Evolutionary conservation across 2,888 invertebrate genomes (phyloP).

Genomic region (Plagodis dolabraria): DNA sequence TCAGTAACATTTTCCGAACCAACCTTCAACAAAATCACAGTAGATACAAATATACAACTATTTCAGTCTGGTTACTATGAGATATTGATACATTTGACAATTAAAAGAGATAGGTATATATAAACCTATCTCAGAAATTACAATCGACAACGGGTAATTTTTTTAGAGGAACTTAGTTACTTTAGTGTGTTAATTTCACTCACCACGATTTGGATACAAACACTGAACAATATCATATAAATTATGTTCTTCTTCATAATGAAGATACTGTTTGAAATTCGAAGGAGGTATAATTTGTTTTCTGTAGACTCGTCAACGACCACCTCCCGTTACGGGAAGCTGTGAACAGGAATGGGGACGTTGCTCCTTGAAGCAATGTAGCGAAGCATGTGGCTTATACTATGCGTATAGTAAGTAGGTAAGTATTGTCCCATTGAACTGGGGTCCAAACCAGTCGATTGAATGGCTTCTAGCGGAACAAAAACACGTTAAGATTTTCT

Average conservation of each 20-base stretch:
- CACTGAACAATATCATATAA: conserved; percentile 34
- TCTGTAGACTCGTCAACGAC: conserved; percentile 35
- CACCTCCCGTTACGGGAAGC: conserved; percentile 51
- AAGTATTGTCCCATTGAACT: conserved; percentile 31
- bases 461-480: background rate
- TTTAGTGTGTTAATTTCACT: conserved; percentile 22
- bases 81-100: too few relatives aligned
- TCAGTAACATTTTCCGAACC: conserved; percentile 36
- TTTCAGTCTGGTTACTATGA: too few relatives aligned
- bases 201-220: conserved; percentile 33
- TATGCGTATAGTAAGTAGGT: conserved; percentile 10
- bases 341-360: conserved; percentile 61
- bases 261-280: background rate
- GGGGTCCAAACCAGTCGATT: conserved; percentile 30
- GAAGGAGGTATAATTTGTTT: conserved; percentile 5
- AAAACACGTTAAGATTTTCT: background rate
- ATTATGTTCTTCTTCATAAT: conserved; percentile 40
- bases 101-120: too few relatives aligned
- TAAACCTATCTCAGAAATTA: too few relatives aligned
- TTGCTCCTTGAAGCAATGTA: conserved; percentile 54
- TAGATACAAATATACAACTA: conserved; percentile 1
- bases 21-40: conserved; percentile 39
- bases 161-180: background rate
- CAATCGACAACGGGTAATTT: too few relatives aligned
- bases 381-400: background rate